These are phyloP conservation scores for Oryzias melastigma DNA, from an alignment of 2,113 vertebrate genomes.

Conservation along the genomic window DNA sequence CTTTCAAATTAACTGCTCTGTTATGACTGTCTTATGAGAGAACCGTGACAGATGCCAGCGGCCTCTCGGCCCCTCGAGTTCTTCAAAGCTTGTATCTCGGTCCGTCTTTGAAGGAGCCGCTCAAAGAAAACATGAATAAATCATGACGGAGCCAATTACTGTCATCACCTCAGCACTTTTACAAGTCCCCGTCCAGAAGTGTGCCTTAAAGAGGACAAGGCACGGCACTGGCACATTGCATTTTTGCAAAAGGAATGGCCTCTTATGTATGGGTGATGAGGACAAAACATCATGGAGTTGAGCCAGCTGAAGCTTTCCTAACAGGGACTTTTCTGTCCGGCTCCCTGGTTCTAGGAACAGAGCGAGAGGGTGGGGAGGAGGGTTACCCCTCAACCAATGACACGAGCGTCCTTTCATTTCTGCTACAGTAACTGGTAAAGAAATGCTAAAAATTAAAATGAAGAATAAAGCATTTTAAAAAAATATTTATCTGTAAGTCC, in stretches of 20 bases:
- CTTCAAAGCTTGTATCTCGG: slow-evolving; percentile 3
- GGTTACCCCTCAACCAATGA: not conserved
- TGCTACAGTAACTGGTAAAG: no score
- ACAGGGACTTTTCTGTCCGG: not conserved
- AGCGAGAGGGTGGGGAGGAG: not conserved
- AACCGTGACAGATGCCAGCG: not conserved
- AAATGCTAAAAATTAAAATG: no score
- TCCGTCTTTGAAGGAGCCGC: slow-evolving; percentile 19
- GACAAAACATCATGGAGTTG: not conserved
- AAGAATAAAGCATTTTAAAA: no score
- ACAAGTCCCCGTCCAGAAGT: slow-evolving; percentile 12
- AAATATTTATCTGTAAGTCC: no score
- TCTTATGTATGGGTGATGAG: not conserved
- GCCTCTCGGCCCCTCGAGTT: slow-evolving; percentile 2
- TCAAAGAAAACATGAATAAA: slow-evolving; percentile 22
- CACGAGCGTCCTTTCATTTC: not conserved
- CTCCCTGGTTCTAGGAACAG: not conserved
- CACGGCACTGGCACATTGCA: not conserved
- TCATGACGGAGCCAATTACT: slow-evolving; percentile 23
- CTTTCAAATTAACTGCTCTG: not conserved
- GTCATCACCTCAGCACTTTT: slow-evolving; percentile 12
- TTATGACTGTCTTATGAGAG: not conserved
- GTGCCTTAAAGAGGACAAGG: slow-evolving; percentile 17
- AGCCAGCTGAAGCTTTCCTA: not conserved
- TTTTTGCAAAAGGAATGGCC: slow-evolving; percentile 3